Percentiles rank a stretch among this genome's conserved stretches.
Evolutionary conservation across 2,797 vertebrate genomes (phyloP).

Genomic region (Notoglanidium macrostoma): DNA sequence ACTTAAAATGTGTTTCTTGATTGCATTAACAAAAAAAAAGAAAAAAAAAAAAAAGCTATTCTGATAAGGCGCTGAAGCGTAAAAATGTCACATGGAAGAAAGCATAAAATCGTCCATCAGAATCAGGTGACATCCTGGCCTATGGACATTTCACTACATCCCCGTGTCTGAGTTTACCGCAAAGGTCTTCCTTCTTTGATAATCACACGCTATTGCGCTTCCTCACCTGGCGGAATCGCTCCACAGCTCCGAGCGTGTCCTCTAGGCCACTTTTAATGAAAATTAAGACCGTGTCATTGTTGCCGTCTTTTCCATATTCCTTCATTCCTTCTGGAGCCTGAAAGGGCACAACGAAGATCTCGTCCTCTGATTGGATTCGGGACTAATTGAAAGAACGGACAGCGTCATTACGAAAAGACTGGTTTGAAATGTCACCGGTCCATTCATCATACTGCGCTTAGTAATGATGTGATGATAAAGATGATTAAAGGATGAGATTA

Average conservation of each 20-base stretch:
- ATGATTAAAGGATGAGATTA: constrained; percentile 6
- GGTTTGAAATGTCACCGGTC: constrained; percentile 46
- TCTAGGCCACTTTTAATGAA: background rate
- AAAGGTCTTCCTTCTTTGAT: background rate
- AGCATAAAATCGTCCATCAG: background rate
- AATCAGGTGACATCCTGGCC: background rate
- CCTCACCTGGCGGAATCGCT: background rate
- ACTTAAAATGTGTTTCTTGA: background rate
- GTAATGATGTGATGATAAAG: background rate
- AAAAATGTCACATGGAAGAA: constrained; percentile 29
- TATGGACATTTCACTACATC: background rate
- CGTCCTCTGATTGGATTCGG: constrained; percentile 28
- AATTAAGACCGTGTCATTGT: background rate
- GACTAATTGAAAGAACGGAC: constrained; percentile 38
- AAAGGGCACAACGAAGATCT: constrained; percentile 38
- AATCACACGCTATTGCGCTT: background rate
- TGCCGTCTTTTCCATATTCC: background rate
- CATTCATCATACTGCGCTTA: constrained; percentile 5
- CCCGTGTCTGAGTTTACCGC: background rate
- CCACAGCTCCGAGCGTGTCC: background rate
- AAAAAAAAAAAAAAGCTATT: background rate
- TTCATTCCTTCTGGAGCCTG: background rate
- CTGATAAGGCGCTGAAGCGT: background rate
- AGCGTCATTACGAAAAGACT: constrained; percentile 17
- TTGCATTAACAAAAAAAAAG: background rate